Conservation (phyloP, 2,113 vertebrate genomes). For the Myotis davidii region DNA sequence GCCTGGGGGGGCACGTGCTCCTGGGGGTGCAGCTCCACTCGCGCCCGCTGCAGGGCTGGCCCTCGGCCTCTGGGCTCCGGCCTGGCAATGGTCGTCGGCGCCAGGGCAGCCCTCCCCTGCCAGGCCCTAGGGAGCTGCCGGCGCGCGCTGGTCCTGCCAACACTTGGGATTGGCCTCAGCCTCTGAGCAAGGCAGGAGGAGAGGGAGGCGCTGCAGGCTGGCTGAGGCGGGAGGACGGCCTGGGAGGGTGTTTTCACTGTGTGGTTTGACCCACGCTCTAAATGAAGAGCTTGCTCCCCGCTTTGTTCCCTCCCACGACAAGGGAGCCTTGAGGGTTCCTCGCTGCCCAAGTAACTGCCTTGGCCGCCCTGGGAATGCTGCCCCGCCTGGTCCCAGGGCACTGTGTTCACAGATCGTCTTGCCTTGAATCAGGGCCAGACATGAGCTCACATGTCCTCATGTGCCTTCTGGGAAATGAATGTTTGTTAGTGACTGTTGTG, state of each 20-base stretch:
- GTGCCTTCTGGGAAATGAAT: constrained; percentile 22
- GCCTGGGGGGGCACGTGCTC: background rate
- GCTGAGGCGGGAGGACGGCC: background rate
- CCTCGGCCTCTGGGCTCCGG: background rate
- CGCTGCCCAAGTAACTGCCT: background rate
- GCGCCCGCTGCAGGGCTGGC: accelerated
- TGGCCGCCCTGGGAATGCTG: background rate
- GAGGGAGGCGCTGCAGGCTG: background rate
- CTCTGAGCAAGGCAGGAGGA: background rate
- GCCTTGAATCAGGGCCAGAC: background rate
- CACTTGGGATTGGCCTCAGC: background rate
- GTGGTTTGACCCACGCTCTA: background rate
- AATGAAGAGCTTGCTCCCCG: background rate
- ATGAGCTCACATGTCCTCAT: constrained; percentile 3
- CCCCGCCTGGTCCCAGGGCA: background rate
- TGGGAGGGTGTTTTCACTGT: background rate
- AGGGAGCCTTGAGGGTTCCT: background rate
- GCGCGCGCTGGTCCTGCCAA: background rate
- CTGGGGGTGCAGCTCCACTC: background rate
- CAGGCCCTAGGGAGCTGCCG: background rate
- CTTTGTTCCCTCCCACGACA: background rate
- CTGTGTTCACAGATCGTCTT: background rate
- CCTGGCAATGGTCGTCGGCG: too few species aligned
- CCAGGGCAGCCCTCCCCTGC: accelerated
- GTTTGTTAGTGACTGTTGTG: background rate